Base-by-base conservation (phyloP, 2,888 invertebrate genomes). In the Papilio gigon region DNA sequence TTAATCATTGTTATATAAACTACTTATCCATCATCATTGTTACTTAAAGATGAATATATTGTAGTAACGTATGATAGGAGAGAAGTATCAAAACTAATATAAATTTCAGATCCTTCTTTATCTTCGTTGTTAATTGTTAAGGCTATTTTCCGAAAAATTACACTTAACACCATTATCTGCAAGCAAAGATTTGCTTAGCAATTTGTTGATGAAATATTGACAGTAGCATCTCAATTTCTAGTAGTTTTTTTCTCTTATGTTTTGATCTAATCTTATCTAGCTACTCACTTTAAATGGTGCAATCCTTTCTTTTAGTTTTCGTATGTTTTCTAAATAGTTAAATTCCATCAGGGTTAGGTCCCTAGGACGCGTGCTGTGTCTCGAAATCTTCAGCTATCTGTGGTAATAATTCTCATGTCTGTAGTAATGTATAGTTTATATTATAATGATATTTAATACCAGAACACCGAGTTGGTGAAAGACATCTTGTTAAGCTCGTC, bases 241-340 rank as follows among this genome's bases (percentile, higher is more conserved):
- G 0, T 35, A 35, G 9, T 5, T 35, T n/a, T 35, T 35, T 35
- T 2, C 9, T 6, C 33, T 35, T 9, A 11, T 35, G 8, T 33
- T 35, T 35, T 35, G 6, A 35, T 6, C 11, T 11, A 1, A 9
- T 2, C 33, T 35, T 11, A 11, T 8, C 11, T 8, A 8, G 33
- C n/a, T 11, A 61, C 67, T 56, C 14, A 68, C 63, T 20, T 68
- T 68, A 17, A 37, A 67, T 5, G 25, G 27, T 17, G 60, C 37
- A 37, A 60, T 25, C 27, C 27, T 50, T 35, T 67, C 60, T 12
- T 9, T 60, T 9, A 67, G 50, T 14, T 12, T 60, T 37, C 60
- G 37, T 27, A 67, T 35, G 27, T 60, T 59, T 33, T 50, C 44
- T 17, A 60, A 47, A 60, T 56, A 56, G 53, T 56, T 56, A 56